These are phyloP conservation scores for Erebia palarica DNA, from an alignment of 2,888 invertebrate species.

Conservation along the genomic window DNA sequence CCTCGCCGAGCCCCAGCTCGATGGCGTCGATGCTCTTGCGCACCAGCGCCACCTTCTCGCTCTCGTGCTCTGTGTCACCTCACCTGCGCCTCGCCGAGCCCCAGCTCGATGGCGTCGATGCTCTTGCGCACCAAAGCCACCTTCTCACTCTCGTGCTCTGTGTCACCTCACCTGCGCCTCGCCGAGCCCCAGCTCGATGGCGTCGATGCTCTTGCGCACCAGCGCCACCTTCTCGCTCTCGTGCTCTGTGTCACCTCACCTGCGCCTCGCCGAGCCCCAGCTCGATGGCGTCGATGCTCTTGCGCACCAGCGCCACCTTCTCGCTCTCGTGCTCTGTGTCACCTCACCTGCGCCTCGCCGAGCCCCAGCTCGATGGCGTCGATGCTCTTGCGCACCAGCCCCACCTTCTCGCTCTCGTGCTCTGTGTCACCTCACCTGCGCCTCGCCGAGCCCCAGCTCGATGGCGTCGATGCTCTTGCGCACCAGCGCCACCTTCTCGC, in stretches of 20 bases:
- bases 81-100: slow-evolving; percentile 97
- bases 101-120: slow-evolving; percentile 97
- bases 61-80: slow-evolving; percentile 85
- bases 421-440: slow-evolving; percentile 91
- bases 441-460: slow-evolving; percentile 97
- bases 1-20: slow-evolving; percentile 97
- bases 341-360: slow-evolving; percentile 97
- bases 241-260: slow-evolving; percentile 85
- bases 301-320: slow-evolving; percentile 93
- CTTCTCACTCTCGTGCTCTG: slow-evolving; percentile 89
- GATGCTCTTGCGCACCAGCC: slow-evolving; percentile 95
- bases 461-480: slow-evolving; percentile 98
- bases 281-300: slow-evolving; percentile 98
- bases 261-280: slow-evolving; percentile 98
- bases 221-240: slow-evolving; percentile 92
- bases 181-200: slow-evolving; percentile 97
- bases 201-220: slow-evolving; percentile 96
- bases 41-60: slow-evolving; percentile 92
- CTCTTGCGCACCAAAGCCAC: slow-evolving; percentile 95
- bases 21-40: slow-evolving; percentile 98
- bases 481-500: slow-evolving; percentile 92
- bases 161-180: slow-evolving; percentile 97
- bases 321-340: slow-evolving; percentile 86
- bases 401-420: slow-evolving; percentile 90
- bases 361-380: slow-evolving; percentile 98